Conservation (phyloP, 23 tunicate species). For the Diplosoma virens region DNA sequence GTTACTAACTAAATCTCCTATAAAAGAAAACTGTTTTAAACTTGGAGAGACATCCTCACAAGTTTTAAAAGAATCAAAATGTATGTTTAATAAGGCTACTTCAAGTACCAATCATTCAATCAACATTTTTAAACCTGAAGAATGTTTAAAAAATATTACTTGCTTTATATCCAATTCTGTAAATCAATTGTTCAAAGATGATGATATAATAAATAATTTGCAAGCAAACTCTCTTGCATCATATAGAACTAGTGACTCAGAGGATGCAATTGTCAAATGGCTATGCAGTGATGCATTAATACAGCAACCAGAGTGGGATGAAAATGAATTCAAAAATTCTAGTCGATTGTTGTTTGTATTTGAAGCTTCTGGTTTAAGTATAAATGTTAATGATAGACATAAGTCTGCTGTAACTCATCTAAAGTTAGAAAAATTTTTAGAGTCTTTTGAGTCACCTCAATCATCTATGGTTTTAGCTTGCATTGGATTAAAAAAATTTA, state of each 20-base stretch:
- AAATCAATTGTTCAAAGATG: not conserved
- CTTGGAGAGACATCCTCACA: no score
- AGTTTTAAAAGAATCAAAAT: no score
- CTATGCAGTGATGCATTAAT: not conserved
- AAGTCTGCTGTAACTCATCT: no score
- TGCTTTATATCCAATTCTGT: not conserved
- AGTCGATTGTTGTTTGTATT: not conserved
- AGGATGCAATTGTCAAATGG: not conserved
- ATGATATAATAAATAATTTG: not conserved
- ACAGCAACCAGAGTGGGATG: not conserved
- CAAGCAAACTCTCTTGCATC: not conserved
- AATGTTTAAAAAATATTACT: not conserved
- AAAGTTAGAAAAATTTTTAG: not conserved
- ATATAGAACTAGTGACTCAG: not conserved
- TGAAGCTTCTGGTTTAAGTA: no score
- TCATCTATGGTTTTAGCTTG: not conserved
- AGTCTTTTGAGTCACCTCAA: not conserved
- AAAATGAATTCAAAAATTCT: not conserved
- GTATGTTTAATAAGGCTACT: no score
- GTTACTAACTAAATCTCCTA: no score
- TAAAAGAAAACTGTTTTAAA: no score
- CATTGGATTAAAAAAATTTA: not conserved
- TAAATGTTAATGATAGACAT: no score
- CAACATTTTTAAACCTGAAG: conserved; percentile 16
- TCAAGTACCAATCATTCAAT: no score